Evolutionary conservation across 2,113 vertebrate species (phyloP).

Genomic region (Pachyramphus minor): DNA sequence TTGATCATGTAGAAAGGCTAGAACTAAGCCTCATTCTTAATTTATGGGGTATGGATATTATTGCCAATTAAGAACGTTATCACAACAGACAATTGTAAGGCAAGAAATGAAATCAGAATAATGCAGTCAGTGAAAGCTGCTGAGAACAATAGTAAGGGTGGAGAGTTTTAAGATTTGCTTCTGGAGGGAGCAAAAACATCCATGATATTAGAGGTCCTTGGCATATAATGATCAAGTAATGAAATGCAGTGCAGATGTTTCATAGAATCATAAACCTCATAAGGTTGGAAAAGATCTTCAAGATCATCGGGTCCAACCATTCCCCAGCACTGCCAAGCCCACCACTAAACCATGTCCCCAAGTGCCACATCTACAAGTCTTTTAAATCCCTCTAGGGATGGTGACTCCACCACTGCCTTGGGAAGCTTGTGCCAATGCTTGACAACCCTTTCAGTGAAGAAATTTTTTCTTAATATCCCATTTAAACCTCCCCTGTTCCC

Average conservation of each 20-base stretch:
- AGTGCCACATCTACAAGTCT: rapidly evolving
- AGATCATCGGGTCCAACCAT: neutral
- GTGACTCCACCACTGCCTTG: too few species aligned
- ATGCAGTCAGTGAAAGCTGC: neutral
- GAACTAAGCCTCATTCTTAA: neutral
- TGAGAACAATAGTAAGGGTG: neutral
- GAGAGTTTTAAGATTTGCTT: neutral
- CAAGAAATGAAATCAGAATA: neutral
- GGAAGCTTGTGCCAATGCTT: neutral
- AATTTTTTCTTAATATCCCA: neutral
- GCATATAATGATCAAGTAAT: neutral
- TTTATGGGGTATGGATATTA: too few species aligned
- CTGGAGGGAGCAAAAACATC: neutral
- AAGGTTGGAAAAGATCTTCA: neutral
- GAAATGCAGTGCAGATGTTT: neutral
- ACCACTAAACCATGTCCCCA: rapidly evolving
- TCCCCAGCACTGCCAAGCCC: neutral
- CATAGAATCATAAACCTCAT: neutral
- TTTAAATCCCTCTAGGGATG: neutral
- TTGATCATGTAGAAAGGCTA: neutral
- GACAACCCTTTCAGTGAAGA: neutral
- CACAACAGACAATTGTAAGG: neutral
- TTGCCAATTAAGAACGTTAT: neutral
- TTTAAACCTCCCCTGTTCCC: neutral
- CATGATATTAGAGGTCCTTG: neutral